Conservation (phyloP, 1,140 invertebrate species). For the Lordiphosa stackelbergi region DNA sequence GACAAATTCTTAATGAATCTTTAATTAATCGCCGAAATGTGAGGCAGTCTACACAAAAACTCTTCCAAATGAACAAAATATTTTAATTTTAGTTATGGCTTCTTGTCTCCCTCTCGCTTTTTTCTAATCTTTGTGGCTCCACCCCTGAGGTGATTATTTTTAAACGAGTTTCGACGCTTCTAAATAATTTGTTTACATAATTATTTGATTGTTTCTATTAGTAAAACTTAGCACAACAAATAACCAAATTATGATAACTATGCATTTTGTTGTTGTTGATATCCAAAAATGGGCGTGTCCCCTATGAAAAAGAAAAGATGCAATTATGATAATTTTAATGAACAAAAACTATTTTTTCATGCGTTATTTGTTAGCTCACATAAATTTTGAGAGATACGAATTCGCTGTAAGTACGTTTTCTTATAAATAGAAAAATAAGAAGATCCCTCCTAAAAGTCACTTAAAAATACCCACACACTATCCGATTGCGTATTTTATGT, state of each 20-base stretch:
- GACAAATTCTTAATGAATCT: conserved; percentile 73
- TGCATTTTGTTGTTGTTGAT: background rate
- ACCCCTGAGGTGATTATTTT: conserved; percentile 53
- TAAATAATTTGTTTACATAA: conserved; percentile 44
- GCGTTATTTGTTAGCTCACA: no score
- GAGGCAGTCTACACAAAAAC: conserved; percentile 26
- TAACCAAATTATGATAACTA: conserved; percentile 29
- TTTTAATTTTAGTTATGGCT: conserved; percentile 59
- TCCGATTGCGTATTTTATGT: background rate
- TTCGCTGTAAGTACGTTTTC: no score
- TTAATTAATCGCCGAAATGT: conserved; percentile 67
- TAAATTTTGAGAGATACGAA: no score
- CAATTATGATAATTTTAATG: no score
- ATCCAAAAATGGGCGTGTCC: no score
- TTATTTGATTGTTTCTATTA: conserved; percentile 27
- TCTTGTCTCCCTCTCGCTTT: no score
- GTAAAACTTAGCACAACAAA: conserved; percentile 43
- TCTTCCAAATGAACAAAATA: conserved; percentile 15
- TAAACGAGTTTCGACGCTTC: conserved; percentile 58
- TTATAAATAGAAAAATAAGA: no score
- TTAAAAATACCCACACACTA: no score
- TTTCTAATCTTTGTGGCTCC: conserved; percentile 32
- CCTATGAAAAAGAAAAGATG: background rate
- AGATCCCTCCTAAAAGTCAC: no score
- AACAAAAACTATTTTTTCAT: no score